These are phyloP conservation scores for Cydia amplana DNA, from an alignment of 1,140 invertebrate species.

Conservation along the genomic window DNA sequence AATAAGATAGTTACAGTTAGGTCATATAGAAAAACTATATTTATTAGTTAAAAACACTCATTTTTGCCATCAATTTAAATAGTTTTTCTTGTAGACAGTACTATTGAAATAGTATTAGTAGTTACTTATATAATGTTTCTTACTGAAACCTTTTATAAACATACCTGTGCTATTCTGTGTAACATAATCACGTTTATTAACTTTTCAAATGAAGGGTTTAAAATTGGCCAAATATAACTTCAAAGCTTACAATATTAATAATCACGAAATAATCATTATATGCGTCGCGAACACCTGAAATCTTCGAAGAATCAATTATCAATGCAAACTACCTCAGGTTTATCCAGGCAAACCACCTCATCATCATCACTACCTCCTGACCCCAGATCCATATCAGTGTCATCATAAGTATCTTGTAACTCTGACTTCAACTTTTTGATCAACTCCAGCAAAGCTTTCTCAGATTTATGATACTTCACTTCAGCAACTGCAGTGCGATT, in stretches of 20 bases:
- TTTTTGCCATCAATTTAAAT: neutral
- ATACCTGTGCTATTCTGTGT: neutral
- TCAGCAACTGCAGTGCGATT: slow-evolving; percentile 33
- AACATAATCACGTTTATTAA: neutral
- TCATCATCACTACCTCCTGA: slow-evolving; percentile 45
- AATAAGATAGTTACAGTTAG: neutral
- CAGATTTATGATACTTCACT: slow-evolving; percentile 46
- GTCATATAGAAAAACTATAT: neutral
- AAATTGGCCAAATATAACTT: neutral
- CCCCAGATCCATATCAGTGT: slow-evolving; percentile 65
- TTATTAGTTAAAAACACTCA: too few species aligned
- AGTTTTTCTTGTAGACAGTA: neutral
- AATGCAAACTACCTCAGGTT: neutral
- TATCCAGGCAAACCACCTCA: neutral
- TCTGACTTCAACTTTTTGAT: slow-evolving; percentile 57
- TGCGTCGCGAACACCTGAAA: neutral
- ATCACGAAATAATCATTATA: neutral
- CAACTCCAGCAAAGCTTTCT: slow-evolving; percentile 43
- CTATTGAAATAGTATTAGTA: neutral
- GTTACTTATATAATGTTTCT: neutral
- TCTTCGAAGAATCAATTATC: neutral
- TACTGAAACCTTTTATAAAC: neutral
- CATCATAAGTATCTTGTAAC: slow-evolving; percentile 57
- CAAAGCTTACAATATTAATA: neutral
- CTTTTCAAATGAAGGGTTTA: neutral